phyloP scores from a whole-genome alignment of 2,888 invertebrate species.

The Habroteleia sp. region DNA sequence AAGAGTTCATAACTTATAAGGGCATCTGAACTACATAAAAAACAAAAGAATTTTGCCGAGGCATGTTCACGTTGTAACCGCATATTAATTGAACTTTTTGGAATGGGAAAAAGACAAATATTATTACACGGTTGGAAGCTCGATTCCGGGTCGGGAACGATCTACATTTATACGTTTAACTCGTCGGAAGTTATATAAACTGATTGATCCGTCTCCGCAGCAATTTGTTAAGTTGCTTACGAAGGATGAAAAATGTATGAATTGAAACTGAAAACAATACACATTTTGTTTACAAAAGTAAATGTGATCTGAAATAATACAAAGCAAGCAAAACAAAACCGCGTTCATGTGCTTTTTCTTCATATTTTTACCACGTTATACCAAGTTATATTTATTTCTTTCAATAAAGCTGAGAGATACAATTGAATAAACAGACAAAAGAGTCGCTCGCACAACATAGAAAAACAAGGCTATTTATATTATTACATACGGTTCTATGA shows the following conservation, averaged over 20 bases:
- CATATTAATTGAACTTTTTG: slow-evolving; percentile 7
- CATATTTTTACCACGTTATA: slow-evolving; percentile 34
- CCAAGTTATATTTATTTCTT: slow-evolving; percentile 55
- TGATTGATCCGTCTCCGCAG: slow-evolving; percentile 28
- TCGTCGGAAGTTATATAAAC: slow-evolving; percentile 32
- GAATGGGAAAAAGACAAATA: slow-evolving; percentile 17
- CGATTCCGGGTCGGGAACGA: background rate
- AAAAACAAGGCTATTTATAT: slow-evolving; percentile 46
- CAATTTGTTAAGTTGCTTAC: slow-evolving; percentile 42
- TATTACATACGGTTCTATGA: slow-evolving; percentile 25
- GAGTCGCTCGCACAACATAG: slow-evolving; percentile 14
- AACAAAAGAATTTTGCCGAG: too few relatives aligned
- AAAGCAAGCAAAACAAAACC: slow-evolving; percentile 23
- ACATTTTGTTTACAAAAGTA: slow-evolving; percentile 33
- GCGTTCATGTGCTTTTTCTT: slow-evolving; percentile 30
- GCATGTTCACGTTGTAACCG: background rate
- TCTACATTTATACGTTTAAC: slow-evolving; percentile 12
- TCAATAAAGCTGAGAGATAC: slow-evolving; percentile 38
- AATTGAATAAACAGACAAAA: slow-evolving; percentile 52
- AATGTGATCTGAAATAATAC: slow-evolving; percentile 49
- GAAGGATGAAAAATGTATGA: slow-evolving; percentile 50
- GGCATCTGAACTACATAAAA: too few relatives aligned
- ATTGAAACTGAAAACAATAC: slow-evolving; percentile 43
- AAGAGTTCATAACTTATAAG: too few relatives aligned
- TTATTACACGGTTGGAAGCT: slow-evolving; percentile 8